These are phyloP conservation scores for Salvelinus sp. DNA, from an alignment of 2,113 vertebrate genomes.

Conservation along the genomic window DNA sequence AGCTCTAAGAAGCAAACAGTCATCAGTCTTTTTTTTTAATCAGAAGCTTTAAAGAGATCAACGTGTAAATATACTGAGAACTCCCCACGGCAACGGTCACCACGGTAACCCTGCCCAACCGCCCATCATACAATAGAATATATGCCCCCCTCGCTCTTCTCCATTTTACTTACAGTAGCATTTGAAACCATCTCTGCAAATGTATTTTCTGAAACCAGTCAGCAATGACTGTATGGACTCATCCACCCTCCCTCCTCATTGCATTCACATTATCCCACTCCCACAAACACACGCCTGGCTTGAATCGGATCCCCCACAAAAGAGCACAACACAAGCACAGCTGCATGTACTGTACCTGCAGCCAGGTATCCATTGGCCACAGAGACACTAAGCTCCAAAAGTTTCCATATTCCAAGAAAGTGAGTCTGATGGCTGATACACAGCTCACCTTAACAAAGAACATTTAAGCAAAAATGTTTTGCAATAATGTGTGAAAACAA, in stretches of 20 bases:
- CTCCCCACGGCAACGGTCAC: constrained; percentile 22
- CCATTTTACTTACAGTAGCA: constrained; percentile 1
- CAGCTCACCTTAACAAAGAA: not conserved
- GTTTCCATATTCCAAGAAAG: constrained; percentile 5
- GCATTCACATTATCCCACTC: not conserved
- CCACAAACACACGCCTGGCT: not conserved
- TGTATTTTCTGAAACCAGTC: not conserved
- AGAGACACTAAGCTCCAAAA: constrained; percentile 36
- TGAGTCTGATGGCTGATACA: not conserved
- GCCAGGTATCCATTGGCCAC: constrained; percentile 38
- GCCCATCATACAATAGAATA: constrained; percentile 8
- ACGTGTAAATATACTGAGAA: constrained; percentile 63
- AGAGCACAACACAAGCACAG: constrained; percentile 46
- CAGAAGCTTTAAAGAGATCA: constrained; percentile 52
- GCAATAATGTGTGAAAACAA: constrained; percentile 13
- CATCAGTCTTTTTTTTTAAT: constrained; percentile 63
- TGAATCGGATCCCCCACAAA: not conserved
- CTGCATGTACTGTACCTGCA: constrained; percentile 33
- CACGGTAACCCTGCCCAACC: constrained; percentile 5
- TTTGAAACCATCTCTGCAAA: no score
- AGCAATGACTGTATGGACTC: not conserved
- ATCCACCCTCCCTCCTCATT: not conserved
- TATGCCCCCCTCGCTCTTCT: constrained; percentile 18
- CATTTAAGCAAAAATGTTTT: constrained; percentile 9
- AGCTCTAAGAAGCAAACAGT: constrained; percentile 70